Base-by-base conservation (phyloP, 2,888 invertebrate species). In the Cryptosula pallasiana region DNA sequence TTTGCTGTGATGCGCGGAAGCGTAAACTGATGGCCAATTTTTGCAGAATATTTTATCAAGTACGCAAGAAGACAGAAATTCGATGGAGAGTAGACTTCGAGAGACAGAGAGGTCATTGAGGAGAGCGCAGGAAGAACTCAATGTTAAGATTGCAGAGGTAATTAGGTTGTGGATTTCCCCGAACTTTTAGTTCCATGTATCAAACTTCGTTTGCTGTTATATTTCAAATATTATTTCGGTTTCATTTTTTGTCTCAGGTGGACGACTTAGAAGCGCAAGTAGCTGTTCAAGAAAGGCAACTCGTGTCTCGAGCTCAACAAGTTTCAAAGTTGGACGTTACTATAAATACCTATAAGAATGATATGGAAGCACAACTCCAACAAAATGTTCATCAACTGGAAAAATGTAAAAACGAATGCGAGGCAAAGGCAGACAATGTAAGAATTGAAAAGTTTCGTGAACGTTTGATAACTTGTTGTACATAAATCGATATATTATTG, bases 281-380 rank as follows among this genome's bases (percentile, higher is more conserved):
- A 34, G 3, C 29, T 13, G 32, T 27, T 63, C 63, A 63, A 27
- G 63, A 63, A 27, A 63, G 32, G 34, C 63, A 63, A 63, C 63
- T 63, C 34, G 25, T 63, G 5, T 13, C 32, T 32, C 63, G 63
- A 32, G 63, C 63, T 63, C 63, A 63, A 32, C 63, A 63, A n/a
- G 63, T 63, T 3, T 63, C 63, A 27, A 20, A 63, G 63, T 32
- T 63, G 27, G 63, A 63, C n/a, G 63, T 63, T 3, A 63, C 63
- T 63, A 63, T 63, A 27, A 63, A 27, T 32, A 63, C 5, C 63
- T 63, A 63, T 27, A 25, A 27, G 32, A 5, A 27, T 63, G 63
- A 63, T 3, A 9, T 63, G 63, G 32, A 63, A 5, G 2, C 63
- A 32, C 63, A 63, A 63, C 63, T 63, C 32, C 63, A 32, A n/a